A percentile compares a stretch with the other conserved stretches of the same genome.
Evolutionary conservation across 2,888 invertebrate genomes (phyloP).

Genomic region (Belgica antarctica): DNA sequence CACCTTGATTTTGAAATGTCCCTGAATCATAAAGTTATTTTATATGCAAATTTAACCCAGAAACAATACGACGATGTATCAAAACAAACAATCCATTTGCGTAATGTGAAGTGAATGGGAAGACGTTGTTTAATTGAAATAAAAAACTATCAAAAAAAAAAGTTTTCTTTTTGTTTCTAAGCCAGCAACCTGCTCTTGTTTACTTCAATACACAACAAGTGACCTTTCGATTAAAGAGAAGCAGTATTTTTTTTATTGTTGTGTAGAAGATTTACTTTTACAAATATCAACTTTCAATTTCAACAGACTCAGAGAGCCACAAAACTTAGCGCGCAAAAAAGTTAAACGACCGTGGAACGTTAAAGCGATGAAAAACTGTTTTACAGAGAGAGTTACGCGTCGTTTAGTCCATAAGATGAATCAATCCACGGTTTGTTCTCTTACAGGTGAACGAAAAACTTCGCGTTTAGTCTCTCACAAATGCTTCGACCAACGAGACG

Average conservation of each 20-base stretch:
- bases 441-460: background rate
- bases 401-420: too few relatives aligned
- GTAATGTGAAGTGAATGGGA: background rate
- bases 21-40: too few relatives aligned
- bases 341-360: too few relatives aligned
- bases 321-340: background rate
- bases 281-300: slow-evolving; percentile 34
- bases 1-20: too few relatives aligned
- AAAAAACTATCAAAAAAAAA: too few relatives aligned
- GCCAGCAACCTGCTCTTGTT: background rate
- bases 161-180: background rate
- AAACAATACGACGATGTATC: too few relatives aligned
- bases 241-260: slow-evolving; percentile 6
- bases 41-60: too few relatives aligned
- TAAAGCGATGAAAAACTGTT: too few relatives aligned
- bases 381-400: too few relatives aligned
- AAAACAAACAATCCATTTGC: too few relatives aligned
- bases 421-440: background rate
- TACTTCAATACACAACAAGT: slow-evolving; percentile 8
- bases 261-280: slow-evolving; percentile 6
- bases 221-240: slow-evolving; percentile 8
- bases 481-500: slow-evolving; percentile 17
- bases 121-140: background rate
- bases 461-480: background rate
- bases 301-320: background rate